Evolutionary conservation across 2,888 invertebrate genomes (phyloP).

Genomic region (Andrena haemorrhoa): DNA sequence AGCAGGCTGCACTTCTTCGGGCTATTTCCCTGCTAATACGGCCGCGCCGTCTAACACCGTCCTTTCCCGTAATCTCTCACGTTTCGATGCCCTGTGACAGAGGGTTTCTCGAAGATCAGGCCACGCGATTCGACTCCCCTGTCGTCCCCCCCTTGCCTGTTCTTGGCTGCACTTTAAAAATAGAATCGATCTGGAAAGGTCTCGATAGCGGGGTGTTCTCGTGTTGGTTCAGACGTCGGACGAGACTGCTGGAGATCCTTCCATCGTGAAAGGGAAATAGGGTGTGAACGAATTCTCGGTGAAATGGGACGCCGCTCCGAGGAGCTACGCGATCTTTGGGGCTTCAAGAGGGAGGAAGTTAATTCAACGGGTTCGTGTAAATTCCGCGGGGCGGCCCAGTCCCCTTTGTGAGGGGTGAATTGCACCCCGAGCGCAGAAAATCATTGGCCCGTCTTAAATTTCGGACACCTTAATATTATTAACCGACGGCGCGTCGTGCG

Average conservation of each 20-base stretch:
- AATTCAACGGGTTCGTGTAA: conserved; percentile 44
- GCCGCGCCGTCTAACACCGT: background rate
- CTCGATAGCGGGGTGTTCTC: conserved; percentile 18
- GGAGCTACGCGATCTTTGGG: conserved; percentile 17
- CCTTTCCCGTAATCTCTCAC: conserved; percentile 51
- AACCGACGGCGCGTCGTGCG: background rate
- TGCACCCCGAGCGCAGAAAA: background rate
- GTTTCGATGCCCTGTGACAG: conserved; percentile 43
- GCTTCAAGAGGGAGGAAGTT: conserved; percentile 22
- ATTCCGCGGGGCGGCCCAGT: conserved; percentile 13
- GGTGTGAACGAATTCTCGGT: conserved; percentile 58
- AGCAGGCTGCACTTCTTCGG: background rate
- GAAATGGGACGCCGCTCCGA: conserved; percentile 27
- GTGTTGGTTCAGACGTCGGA: conserved; percentile 51
- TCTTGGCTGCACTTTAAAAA: conserved; percentile 15
- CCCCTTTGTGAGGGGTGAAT: background rate
- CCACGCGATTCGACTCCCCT: conserved; percentile 3
- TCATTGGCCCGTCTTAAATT: background rate
- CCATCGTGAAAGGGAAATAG: conserved; percentile 53
- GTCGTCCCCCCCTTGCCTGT: background rate
- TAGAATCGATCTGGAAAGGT: conserved; percentile 45
- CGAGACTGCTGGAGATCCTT: conserved; percentile 38
- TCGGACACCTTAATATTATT: background rate
- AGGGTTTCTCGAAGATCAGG: conserved; percentile 21
- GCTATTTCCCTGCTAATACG: background rate